Conservation (phyloP, 1,140 invertebrate species). For the Apis florea region DNA sequence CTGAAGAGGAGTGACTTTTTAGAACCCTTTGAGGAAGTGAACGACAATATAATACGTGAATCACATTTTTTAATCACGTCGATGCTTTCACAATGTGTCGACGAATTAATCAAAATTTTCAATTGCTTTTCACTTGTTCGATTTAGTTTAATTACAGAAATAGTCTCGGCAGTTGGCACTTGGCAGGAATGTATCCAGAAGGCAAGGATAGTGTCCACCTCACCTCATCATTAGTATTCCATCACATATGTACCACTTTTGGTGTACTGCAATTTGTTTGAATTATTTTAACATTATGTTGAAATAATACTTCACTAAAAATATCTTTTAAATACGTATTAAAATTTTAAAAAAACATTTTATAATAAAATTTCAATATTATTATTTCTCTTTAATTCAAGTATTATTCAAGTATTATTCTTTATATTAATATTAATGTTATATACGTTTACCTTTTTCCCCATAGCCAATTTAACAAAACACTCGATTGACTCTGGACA, state of each 20-base stretch:
- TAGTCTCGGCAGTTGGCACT: constrained; percentile 72
- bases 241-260: constrained; percentile 80
- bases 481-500: constrained; percentile 87
- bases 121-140: constrained; percentile 3
- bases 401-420: background rate
- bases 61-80: constrained; percentile 8
- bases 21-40: constrained; percentile 9
- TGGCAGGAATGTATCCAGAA: constrained; percentile 76
- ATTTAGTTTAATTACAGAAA: constrained; percentile 42
- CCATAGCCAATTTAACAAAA: constrained; percentile 89
- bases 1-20: constrained; percentile 45
- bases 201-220: constrained; percentile 60
- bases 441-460: constrained; percentile 82
- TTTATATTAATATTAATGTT: background rate
- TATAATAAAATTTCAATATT: background rate
- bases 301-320: background rate
- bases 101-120: background rate
- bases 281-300: constrained; percentile 13
- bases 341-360: background rate
- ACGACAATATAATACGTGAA: background rate
- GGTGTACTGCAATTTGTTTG: constrained; percentile 72
- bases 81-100: background rate
- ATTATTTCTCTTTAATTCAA: background rate
- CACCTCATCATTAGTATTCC: constrained; percentile 58
- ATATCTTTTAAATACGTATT: background rate